Evolutionary conservation across 2,888 invertebrate genomes (phyloP), one percentile per base, ranked within the genome.

Genomic region (Eupithecia centaureata): DNA sequence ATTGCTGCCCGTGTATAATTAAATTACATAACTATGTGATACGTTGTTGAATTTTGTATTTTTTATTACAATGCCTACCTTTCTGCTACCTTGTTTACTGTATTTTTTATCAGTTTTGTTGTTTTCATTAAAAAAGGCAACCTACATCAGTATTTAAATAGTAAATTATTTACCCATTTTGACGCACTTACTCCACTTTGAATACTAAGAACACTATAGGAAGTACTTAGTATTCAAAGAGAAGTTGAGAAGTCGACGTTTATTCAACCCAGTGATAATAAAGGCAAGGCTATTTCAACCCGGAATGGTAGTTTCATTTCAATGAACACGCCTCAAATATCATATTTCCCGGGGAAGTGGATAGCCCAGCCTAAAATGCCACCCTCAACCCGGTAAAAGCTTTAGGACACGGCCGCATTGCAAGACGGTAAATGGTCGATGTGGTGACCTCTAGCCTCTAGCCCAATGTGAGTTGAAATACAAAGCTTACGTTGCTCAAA

Each of bases 261-360:
- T 25, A 12, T 25, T 18, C 42, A 47, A 47, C 52, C 27, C 7
- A 27, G 15, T 27, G 52, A 27, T 51, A 51, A 52, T 27, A 52
- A 52, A 52, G 52, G 52, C 52, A 52, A 27, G 52, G 52, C 15
- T n/a, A 52, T 52, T 52, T 25, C 52, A 25, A 52, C 5, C 52
- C 15, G 52, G 52, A 52, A 52, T 0, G 27, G 25, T 13, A 27
- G 52, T 52, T 52, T 27, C 52, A 27, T 52, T 52, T 27, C 52
- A 27, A 27, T 27, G 52, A 22, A 12, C 18, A 18, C 57, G 28
- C 47, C 22, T 61, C 22, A 59, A 61, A 67, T 63, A 67, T 68
- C 61, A 64, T 61, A 61, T 68, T 64, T 58, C 61, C 47, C 47
- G 47, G 47, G 38, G 61, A 32, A 18, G 52, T 42, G 63, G 61